Base-by-base conservation (phyloP, 1,140 invertebrate species). In the Watersipora subatra region DNA sequence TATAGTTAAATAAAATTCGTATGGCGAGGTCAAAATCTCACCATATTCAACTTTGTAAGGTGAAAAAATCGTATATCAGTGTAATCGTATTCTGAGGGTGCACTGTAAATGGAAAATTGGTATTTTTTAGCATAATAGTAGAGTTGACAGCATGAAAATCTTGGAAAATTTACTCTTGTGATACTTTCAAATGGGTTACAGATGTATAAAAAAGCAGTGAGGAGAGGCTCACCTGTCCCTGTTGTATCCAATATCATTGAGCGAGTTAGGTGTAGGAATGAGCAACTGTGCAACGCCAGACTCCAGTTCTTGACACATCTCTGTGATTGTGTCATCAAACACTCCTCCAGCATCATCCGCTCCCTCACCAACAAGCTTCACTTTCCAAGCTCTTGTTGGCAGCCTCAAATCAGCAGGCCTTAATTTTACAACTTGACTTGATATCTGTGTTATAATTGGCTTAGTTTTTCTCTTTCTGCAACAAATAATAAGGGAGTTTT, bases 261-360 rank as follows among this genome's bases (percentile, higher is more conserved):
- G 68, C 61, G 70, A 67, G 69, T 80, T 80, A 28, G 78, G 78
- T 65, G 77, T 78, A 46, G 73, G 73, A 26, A 77, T 73, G 7
- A 80, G 67, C 0, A 96, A 80, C 2, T 91, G 91, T 0, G 95
- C 80, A 0, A 88, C 88, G 2, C 92, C 92, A 72, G 92, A 93
- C 80, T 94, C 91, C 2, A 96, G 78, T 79, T 97, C 93, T 77
- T 73, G 70, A 71, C 86, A 87, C 84, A 87, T 87, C 73, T 87
- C 85, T 1, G 86, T 87, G 28, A 87, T 86, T 1, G 85, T 87
- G 73, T 87, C 86, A 75, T 87, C 86, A 80, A 87, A 87, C 17
- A 87, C 86, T 22, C 86, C 86, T 0, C 85, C 81, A 22, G 86
- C 86, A 80, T 87, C 86, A 75, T 87, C 86, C 2, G 86, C 86